Evolutionary conservation across 2,888 invertebrate species (phyloP), one percentile per base, ranked within the genome.

Genomic region (Rhagonycha lutea): DNA sequence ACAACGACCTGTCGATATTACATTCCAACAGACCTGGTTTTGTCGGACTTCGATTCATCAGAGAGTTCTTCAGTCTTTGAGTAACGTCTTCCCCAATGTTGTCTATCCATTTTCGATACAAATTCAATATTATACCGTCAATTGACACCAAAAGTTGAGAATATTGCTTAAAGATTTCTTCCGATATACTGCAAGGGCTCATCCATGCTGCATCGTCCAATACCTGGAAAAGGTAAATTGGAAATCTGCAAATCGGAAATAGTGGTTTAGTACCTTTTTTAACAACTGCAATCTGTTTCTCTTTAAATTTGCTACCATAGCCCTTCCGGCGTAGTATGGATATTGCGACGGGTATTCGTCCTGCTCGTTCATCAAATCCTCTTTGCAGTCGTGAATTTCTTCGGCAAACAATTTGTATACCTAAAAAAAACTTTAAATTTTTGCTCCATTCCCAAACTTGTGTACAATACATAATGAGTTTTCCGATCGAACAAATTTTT

Each of bases 191-290:
- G 84, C 94, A 94, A 5, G 91, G 89, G 26, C 95, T 92, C 88
- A 97, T 87, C 95, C 96, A 97, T 61, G 92, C 91, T 0, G 95
- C 94, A 68, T 92, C 90, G 32, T 92, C 92, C 86, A 97, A 89
- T 71, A 91, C 88, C 91, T 93, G 85, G 8, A 26, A 28, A 18
- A 12, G 3, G 14, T 14, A 12, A 60, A 9, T 69, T 23, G 12
- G 0, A 23, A 60, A 47, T n/a, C 47, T n/a, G 47, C 7, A n/a
- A 47, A 47, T n/a, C 5, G n/a, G n/a, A n/a, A 47, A n/a, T 7
- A 12, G 47, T n/a, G 3, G 7, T 3, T 10, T 14, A 68, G 72
- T 71, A 92, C 92, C 84, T 91, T 89, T 81, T 91, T 91, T 28
- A 93, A 85, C 83, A 91, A 90, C 11, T 89, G 83, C 14, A 95